Conservation (phyloP, 2,797 vertebrate species). For the Darevskia mixta region DNA sequence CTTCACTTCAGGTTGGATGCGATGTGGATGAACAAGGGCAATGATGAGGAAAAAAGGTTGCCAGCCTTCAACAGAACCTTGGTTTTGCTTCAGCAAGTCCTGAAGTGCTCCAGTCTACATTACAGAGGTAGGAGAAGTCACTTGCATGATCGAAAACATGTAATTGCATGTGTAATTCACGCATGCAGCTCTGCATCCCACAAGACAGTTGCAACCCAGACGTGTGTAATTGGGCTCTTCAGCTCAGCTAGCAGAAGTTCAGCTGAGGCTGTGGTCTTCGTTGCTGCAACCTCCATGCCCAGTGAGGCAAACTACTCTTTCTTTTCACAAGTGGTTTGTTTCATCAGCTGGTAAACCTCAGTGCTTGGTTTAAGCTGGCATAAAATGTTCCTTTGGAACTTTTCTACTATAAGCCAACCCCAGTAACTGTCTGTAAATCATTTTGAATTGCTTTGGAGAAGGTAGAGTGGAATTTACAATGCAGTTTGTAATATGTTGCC, state of each 20-base stretch:
- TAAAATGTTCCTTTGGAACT: background rate
- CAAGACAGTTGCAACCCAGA: background rate
- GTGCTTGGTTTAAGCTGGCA: background rate
- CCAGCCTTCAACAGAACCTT: slow-evolving; percentile 86
- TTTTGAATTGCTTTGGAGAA: too few relatives aligned
- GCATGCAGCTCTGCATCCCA: too few relatives aligned
- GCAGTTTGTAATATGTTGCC: background rate
- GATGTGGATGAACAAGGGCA: slow-evolving; percentile 82
- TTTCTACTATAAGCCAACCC: background rate
- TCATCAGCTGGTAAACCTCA: background rate
- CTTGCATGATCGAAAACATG: background rate
- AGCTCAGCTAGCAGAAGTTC: background rate
- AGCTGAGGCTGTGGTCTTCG: background rate
- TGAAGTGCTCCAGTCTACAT: slow-evolving; percentile 81
- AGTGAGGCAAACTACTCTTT: background rate
- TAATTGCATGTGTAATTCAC: background rate
- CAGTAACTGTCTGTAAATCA: too few relatives aligned
- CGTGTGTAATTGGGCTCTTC: background rate
- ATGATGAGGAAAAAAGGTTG: slow-evolving; percentile 83
- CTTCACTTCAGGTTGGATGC: slow-evolving; percentile 80
- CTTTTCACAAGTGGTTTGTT: background rate
- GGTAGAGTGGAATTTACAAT: rapidly evolving
- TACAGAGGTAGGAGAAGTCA: slow-evolving; percentile 78
- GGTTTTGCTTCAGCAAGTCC: slow-evolving; percentile 82
- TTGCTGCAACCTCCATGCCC: background rate